Percentiles rank a stretch among this genome's conserved stretches.
Evolutionary conservation across 2,113 vertebrate genomes (phyloP).

Genomic region (Corydoras sp.): DNA sequence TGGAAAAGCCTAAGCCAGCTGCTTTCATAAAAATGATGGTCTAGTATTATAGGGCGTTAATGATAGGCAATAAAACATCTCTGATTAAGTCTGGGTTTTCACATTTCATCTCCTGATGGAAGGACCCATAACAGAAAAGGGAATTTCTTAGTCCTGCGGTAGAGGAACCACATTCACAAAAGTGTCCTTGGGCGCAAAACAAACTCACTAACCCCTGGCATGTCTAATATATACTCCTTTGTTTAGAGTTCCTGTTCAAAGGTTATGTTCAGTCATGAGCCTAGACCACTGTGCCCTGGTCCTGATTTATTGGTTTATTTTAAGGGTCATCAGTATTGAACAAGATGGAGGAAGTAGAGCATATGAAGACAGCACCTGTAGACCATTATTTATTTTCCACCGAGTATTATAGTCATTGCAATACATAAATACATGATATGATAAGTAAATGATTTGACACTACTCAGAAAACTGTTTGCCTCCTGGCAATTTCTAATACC

Average conservation of each 20-base stretch:
- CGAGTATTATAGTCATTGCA: no score
- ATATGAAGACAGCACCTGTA: no score
- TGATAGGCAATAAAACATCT: not conserved
- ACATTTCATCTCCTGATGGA: no score
- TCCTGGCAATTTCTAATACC: no score
- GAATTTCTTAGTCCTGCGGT: not conserved
- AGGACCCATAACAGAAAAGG: not conserved
- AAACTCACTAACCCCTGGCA: not conserved
- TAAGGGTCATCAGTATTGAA: no score
- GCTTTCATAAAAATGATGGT: conserved; percentile 8
- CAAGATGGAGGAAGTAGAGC: no score
- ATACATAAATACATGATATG: no score
- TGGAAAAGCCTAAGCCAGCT: not conserved
- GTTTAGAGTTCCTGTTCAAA: not conserved
- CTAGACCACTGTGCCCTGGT: not conserved
- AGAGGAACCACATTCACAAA: not conserved
- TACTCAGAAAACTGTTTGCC: no score
- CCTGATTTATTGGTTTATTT: no score
- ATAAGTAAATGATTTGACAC: no score
- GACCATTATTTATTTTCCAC: no score
- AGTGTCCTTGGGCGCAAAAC: not conserved
- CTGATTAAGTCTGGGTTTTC: no score
- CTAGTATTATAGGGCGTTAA: conserved; percentile 1
- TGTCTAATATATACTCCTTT: not conserved
- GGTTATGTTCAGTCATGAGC: not conserved